These are phyloP conservation scores for Siniperca chuatsi DNA, from an alignment of 2,113 vertebrate species.

Conservation along the genomic window DNA sequence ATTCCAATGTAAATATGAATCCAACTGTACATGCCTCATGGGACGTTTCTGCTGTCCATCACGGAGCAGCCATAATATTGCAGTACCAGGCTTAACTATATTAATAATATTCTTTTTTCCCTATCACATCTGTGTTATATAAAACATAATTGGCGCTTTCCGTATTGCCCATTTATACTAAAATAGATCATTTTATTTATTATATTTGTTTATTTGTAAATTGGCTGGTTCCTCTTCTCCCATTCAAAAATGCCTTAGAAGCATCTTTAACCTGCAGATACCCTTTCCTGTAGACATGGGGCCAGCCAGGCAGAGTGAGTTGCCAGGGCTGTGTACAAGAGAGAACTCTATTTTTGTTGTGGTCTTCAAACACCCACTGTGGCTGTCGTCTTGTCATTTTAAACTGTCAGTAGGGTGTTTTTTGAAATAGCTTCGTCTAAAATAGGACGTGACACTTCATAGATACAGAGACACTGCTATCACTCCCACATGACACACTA, in stretches of 20 bases:
- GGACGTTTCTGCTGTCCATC: neutral
- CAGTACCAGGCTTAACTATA: neutral
- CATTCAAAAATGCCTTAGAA: neutral
- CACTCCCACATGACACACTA: constrained; percentile 72
- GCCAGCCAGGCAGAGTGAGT: constrained; percentile 13
- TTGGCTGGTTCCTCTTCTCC: neutral
- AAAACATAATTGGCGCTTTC: neutral
- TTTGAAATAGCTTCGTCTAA: constrained; percentile 56
- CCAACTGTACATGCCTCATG: neutral
- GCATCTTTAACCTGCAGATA: neutral
- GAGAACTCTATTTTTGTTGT: constrained; percentile 51
- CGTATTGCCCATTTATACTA: neutral
- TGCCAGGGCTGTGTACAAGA: constrained; percentile 6
- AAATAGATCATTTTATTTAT: neutral
- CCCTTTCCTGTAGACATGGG: neutral
- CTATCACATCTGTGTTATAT: neutral
- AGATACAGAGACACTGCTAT: constrained; percentile 76
- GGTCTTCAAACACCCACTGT: constrained; percentile 50
- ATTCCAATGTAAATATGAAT: neutral
- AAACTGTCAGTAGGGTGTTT: constrained; percentile 62
- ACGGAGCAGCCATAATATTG: neutral
- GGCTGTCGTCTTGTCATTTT: constrained; percentile 65
- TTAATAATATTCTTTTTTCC: neutral
- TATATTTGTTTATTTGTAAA: neutral
- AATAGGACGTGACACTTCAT: constrained; percentile 62